Percentiles rank a stretch among this genome's conserved stretches.
Conservation (phyloP, 2,888 invertebrate species). For the Andrena camellia region DNA sequence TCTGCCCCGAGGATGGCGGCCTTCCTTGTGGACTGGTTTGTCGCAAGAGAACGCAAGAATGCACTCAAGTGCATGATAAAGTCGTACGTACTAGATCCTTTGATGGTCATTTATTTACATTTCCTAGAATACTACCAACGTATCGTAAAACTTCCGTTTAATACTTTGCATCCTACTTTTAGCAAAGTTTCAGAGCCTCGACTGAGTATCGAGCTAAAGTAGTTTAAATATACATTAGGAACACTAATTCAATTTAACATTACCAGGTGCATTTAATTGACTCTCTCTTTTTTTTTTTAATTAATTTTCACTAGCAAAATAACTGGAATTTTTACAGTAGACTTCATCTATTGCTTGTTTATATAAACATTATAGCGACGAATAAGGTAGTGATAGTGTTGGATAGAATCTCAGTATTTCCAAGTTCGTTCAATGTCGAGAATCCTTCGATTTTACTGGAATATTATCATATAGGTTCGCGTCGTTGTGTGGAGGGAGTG, state of each 20-base stretch:
- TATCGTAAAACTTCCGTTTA: background rate
- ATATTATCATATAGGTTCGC: slow-evolving; percentile 7
- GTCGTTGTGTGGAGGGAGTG: background rate
- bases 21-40: slow-evolving; percentile 99
- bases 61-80: slow-evolving; percentile 97
- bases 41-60: slow-evolving; percentile 96
- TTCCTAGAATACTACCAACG: slow-evolving; percentile 11
- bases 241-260: slow-evolving; percentile 12
- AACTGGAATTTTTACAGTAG: background rate
- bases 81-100: slow-evolving; percentile 92
- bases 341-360: slow-evolving; percentile 13
- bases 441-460: background rate
- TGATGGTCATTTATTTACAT: slow-evolving; percentile 29
- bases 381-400: background rate
- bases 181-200: background rate
- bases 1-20: slow-evolving; percentile 97
- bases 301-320: background rate
- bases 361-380: background rate
- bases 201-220: background rate
- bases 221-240: background rate
- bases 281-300: background rate
- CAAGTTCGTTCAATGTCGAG: background rate
- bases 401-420: background rate
- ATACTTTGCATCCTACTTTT: slow-evolving; percentile 7
- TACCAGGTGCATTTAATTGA: slow-evolving; percentile 18